Base-by-base conservation (phyloP, 2,797 vertebrate genomes). In the Enteromius trimaculatus region DNA sequence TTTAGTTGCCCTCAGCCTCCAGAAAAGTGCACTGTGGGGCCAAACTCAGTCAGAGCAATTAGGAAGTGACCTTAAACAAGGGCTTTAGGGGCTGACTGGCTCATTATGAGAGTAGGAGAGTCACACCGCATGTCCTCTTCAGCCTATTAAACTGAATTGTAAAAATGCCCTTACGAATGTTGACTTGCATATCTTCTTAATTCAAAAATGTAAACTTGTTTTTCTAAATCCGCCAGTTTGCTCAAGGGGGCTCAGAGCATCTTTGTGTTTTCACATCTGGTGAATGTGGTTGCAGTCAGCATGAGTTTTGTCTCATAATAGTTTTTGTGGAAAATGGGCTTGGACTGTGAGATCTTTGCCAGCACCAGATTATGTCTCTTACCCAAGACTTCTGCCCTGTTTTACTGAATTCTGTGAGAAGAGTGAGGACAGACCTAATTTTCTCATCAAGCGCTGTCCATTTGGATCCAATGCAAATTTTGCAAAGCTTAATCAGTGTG, bases 381-480 rank as follows among this genome's bases (percentile, higher is more conserved):
- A 69, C 55, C 51, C 77, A 34, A 29, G 42, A 78, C 21, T 62
- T 69, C 65, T 84, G 76, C 80, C 77, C 79, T 37, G 81, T 81
- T 88, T 92, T 89, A 80, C 84, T 77, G 68, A 75, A 76, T 88
- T 91, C 85, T 89, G 85, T 86, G 88, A 87, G 88, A 80, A 83
- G 26, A 87, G 85, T 81, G 58, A 87, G 81, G 71, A 81, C 44
- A 84, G 62, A 62, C 9, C 39, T 64, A 14, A 34, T 75, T 81
- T 83, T 86, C 76, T 65, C 37, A 88, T 49, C 4, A 47, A 34
- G 13, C 2, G 14, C 26, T 72, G 23, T 70, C 53, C 23, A 62
- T 8, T 62, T 81, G 26, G 42, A 72, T 44, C 42, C 55, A 16
- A 9, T 17, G 21, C 55, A 72, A 19, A 29, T 47, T 62, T 47